Percentiles rank a stretch among this genome's conserved stretches.
phyloP scores from a whole-genome alignment of 2,888 invertebrate genomes.

The Ormyrus labotus region DNA sequence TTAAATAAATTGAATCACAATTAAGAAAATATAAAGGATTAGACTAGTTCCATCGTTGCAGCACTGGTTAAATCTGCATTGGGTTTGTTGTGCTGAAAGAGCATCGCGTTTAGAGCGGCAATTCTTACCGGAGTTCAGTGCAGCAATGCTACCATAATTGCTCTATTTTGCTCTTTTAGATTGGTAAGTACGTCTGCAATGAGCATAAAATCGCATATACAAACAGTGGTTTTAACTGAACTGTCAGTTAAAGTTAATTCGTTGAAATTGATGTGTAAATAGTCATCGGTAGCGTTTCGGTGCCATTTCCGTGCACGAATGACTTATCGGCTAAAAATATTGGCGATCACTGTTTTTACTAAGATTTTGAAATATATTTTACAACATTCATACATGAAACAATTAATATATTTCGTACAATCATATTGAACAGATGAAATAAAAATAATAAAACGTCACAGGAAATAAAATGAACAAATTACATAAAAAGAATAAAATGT shows the following conservation, averaged over 20 bases:
- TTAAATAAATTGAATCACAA: too few species aligned
- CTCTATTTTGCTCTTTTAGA: slow-evolving; percentile 41
- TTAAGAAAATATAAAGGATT: not conserved
- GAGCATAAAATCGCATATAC: not conserved
- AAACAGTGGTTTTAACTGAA: slow-evolving; percentile 29
- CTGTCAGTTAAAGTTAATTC: slow-evolving; percentile 10
- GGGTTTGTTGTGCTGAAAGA: slow-evolving; percentile 35
- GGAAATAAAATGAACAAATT: too few species aligned
- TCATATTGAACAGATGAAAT: too few species aligned
- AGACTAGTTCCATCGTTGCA: not conserved
- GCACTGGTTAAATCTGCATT: slow-evolving; percentile 37
- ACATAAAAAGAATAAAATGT: too few species aligned
- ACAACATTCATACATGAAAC: too few species aligned
- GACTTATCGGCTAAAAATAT: too few species aligned
- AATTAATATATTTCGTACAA: too few species aligned
- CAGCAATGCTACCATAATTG: slow-evolving; percentile 26
- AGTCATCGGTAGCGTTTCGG: not conserved
- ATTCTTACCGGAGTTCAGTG: slow-evolving; percentile 10
- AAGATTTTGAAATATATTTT: too few species aligned
- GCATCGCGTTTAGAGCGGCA: slow-evolving; percentile 12
- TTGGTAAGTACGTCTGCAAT: slow-evolving; percentile 15
- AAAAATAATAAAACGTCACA: too few species aligned
- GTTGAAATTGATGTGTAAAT: slow-evolving; percentile 20
- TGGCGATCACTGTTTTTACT: too few species aligned
- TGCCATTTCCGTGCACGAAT: too few species aligned